Base-by-base conservation (phyloP, 2,113 vertebrate genomes). In the Ophthalmolycus amberensis region DNA sequence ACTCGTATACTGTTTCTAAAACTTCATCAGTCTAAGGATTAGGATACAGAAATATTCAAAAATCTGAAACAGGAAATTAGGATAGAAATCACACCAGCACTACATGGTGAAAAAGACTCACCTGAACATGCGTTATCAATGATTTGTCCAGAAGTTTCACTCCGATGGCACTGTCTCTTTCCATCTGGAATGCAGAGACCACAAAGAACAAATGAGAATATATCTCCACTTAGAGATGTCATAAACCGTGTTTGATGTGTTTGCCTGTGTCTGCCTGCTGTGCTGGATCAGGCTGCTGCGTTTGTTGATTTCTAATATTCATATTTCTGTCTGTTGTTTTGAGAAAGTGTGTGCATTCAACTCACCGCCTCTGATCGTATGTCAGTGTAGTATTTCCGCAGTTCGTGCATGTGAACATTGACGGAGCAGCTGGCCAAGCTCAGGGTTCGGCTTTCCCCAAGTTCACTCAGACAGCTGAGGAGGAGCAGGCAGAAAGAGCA, bases 351-450 rank as follows among this genome's bases (percentile, higher is more conserved):
- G 37, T 7, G 22, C 6, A 8, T 48, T n/a, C 7, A 66, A 79
- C 95, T 94, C 63, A 96, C 95, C 68, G 67, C 83, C n/a, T 73
- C 70, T 10, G 79, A n/a, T 6, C 88, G 91, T 16, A 96, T 91
- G 68, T 85, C 69, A 3, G 82, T 54, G 83, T 95, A 94, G 58
- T 94, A 77, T 73, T 80, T 90, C 11, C 84, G 88, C 63, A 96
- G 90, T 50, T 96, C 95, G 0, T 91, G 86, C 4, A 78, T 90
- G 89, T 96, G 92, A 22, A 94, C 90, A 0, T 56, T 93, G 82
- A 95, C 82, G 3, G 82, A 79, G 77, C 95, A 96, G 70, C 56
- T 89, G 65, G 92, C 83, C 38, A 94, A 69, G 15, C 77, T 86
- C 37, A 95, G 78, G 22, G 69, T 80, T 3, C 72, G 81, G 11